Conservation (phyloP, 2,113 vertebrate genomes). For the Rhadina sibilatrix region DNA sequence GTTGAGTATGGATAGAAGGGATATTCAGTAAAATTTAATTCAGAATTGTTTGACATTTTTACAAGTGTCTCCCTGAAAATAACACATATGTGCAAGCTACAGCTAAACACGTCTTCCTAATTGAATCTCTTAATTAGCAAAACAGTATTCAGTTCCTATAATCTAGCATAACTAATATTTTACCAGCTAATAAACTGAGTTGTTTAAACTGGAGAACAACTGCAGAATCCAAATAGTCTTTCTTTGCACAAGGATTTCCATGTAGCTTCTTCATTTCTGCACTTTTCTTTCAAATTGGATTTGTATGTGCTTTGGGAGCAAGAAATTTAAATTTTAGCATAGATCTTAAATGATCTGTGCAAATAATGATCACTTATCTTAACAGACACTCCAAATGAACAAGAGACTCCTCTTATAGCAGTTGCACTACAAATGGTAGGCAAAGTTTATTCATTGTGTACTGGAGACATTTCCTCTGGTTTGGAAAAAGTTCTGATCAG, state of each 20-base stretch:
- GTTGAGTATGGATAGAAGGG: background rate
- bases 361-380: background rate
- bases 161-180: conserved; percentile 55
- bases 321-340: background rate
- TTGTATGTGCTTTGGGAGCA: background rate
- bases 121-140: conserved; percentile 49
- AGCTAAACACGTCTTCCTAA: conserved; percentile 35
- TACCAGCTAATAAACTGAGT: conserved; percentile 44
- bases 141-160: conserved; percentile 10
- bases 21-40: background rate
- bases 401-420: background rate
- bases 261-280: background rate
- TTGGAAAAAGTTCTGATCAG: background rate
- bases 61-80: background rate
- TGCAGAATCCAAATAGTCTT: background rate
- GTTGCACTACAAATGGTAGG: background rate
- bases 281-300: conserved; percentile 33
- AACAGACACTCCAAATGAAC: background rate
- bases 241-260: background rate
- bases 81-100: conserved; percentile 26
- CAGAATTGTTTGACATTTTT: conserved; percentile 22
- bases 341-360: background rate
- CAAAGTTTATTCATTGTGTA: background rate
- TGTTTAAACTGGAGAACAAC: conserved; percentile 29
- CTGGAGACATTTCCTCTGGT: background rate